These are phyloP conservation scores for Steinernema feltiae DNA, from an alignment of 1,140 invertebrate species.

Conservation along the genomic window DNA sequence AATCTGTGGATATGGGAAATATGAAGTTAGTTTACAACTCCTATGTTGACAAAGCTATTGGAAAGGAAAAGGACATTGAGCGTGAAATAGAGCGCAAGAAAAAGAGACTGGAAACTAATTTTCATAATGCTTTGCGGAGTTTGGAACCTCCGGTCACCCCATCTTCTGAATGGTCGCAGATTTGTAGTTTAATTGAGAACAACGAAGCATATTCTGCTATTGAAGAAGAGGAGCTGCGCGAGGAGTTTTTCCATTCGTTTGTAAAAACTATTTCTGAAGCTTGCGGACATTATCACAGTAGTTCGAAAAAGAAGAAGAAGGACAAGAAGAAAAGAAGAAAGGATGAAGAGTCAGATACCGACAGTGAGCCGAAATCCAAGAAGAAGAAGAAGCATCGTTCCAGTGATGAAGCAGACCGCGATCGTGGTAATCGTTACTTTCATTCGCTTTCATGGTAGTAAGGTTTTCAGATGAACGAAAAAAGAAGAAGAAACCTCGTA, in stretches of 20 bases:
- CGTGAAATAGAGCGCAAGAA: conserved; percentile 44
- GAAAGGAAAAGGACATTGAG: conserved; percentile 48
- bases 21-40: conserved; percentile 49
- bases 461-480: conserved; percentile 3
- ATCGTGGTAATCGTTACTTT: background rate
- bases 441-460: background rate
- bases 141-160: conserved; percentile 36
- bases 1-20: conserved; percentile 45
- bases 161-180: conserved; percentile 35
- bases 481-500: conserved; percentile 13
- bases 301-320: conserved; percentile 30
- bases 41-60: conserved; percentile 40
- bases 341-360: conserved; percentile 17
- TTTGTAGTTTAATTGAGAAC: conserved; percentile 35
- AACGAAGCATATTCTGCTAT: conserved; percentile 22
- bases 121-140: conserved; percentile 23
- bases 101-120: conserved; percentile 35
- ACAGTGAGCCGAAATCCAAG: conserved; percentile 17
- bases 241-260: conserved; percentile 21
- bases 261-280: conserved; percentile 16
- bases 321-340: conserved; percentile 27
- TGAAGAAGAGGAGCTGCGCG: conserved; percentile 23
- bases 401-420: conserved; percentile 19
- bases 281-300: conserved; percentile 28
- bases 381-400: conserved; percentile 12